A percentile compares a stretch with the other conserved stretches of the same genome.
Evolutionary conservation across 37 sponge, comb jelly and placozoan species (phyloP).

Genomic region (Cladorhizidae sp.): DNA sequence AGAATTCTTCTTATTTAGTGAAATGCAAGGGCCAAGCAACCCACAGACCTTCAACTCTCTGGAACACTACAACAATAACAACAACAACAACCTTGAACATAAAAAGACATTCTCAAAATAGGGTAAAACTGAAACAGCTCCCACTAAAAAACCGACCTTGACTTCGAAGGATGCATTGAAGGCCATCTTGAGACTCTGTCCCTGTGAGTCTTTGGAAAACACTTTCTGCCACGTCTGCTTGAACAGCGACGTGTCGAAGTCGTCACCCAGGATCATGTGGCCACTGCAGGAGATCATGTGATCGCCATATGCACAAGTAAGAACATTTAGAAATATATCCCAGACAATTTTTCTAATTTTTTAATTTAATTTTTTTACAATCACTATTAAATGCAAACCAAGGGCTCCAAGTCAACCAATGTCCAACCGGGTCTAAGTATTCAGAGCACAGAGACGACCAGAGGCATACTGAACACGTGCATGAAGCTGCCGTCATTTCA

Average conservation of each 20-base stretch:
- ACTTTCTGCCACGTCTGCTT: slow-evolving; percentile 98
- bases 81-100: neutral
- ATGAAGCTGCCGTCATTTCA: too few species aligned
- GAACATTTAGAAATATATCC: neutral
- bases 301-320: neutral
- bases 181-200: slow-evolving; percentile 88
- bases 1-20: slow-evolving; percentile 73
- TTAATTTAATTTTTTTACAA: too few species aligned
- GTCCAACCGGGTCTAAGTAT: too few species aligned
- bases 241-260: slow-evolving; percentile 96
- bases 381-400: neutral
- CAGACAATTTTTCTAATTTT: too few species aligned
- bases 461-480: too few species aligned
- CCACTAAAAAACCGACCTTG: slow-evolving; percentile 80
- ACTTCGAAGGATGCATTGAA: slow-evolving; percentile 95
- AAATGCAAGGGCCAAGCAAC: slow-evolving; percentile 89
- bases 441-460: too few species aligned
- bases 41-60: slow-evolving; percentile 92
- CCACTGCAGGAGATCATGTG: slow-evolving; percentile 58
- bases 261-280: slow-evolving; percentile 97
- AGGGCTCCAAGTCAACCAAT: too few species aligned
- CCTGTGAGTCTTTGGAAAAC: slow-evolving; percentile 89
- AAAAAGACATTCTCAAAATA: neutral
- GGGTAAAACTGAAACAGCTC: too few species aligned
- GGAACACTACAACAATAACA: slow-evolving; percentile 52